phyloP scores from a whole-genome alignment of 2,113 vertebrate species.

The Fulica atra region DNA sequence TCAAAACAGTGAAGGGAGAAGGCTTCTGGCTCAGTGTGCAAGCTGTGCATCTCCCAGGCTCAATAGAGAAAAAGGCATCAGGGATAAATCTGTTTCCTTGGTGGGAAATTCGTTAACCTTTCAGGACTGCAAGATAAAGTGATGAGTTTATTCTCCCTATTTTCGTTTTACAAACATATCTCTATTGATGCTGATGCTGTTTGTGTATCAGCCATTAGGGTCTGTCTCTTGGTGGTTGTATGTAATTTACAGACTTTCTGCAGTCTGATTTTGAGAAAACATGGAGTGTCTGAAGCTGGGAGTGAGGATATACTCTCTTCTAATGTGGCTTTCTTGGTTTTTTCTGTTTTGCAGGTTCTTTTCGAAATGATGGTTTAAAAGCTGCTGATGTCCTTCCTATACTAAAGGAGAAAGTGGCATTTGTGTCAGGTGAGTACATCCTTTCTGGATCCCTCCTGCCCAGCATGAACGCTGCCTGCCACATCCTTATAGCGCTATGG shows the following conservation, averaged over 20 bases:
- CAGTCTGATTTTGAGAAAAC: background rate
- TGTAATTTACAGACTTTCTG: background rate
- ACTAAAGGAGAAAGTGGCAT: slow-evolving; percentile 98
- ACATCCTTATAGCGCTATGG: background rate
- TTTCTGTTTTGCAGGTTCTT: slow-evolving; percentile 82
- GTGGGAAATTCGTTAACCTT: background rate
- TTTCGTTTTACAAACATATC: background rate
- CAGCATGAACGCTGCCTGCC: background rate
- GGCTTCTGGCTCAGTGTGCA: accelerated
- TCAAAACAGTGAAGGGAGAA: background rate
- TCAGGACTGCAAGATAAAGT: background rate
- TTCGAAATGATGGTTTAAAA: slow-evolving; percentile 94
- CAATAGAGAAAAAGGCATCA: background rate
- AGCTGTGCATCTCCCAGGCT: background rate
- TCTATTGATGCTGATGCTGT: background rate
- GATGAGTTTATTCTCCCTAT: background rate
- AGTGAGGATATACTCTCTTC: background rate
- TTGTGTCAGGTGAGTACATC: slow-evolving; percentile 92
- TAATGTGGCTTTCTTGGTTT: slow-evolving; percentile 25
- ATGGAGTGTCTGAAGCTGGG: background rate
- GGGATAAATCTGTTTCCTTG: background rate
- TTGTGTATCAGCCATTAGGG: background rate
- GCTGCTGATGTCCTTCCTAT: slow-evolving; percentile 94
- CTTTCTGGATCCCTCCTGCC: background rate
- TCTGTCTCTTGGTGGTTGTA: background rate